phyloP scores from a whole-genome alignment of 2,888 invertebrate genomes.

The Nebria brevicollis region DNA sequence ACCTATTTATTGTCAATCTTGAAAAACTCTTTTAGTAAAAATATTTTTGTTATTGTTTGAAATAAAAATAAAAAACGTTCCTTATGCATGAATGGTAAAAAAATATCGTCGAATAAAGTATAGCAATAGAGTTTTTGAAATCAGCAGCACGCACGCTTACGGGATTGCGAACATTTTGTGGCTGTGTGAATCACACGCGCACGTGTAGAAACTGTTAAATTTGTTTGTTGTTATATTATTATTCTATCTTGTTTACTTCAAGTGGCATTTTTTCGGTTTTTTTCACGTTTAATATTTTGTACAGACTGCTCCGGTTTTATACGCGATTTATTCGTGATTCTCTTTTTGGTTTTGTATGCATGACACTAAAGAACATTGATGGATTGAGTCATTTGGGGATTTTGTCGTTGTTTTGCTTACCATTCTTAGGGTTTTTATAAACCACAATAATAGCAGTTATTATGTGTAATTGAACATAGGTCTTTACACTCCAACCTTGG shows the following conservation, averaged over 20 bases:
- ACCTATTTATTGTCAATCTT: too few relatives aligned
- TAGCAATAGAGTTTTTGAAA: background rate
- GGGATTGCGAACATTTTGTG: background rate
- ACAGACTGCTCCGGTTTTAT: background rate
- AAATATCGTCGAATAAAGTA: background rate
- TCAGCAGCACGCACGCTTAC: background rate
- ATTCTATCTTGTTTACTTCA: background rate
- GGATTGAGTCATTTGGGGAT: slow-evolving; percentile 1
- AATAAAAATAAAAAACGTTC: too few relatives aligned
- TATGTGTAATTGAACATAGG: background rate
- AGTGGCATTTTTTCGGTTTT: background rate
- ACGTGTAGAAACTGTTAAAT: background rate
- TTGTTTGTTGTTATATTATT: background rate
- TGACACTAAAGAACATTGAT: background rate
- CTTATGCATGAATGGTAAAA: background rate
- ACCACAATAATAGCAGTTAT: background rate
- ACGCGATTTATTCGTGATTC: background rate
- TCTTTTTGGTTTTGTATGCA: background rate
- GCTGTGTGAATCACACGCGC: background rate
- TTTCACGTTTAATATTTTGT: background rate
- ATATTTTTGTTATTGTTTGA: too few relatives aligned
- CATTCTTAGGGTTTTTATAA: background rate
- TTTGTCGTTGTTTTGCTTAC: background rate
- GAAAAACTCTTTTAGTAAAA: too few relatives aligned
- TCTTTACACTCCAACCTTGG: background rate